Percentiles rank a stretch among this genome's conserved stretches.
Evolutionary conservation across 1,140 invertebrate species (phyloP).

Genomic region (Panulirus ornatus): DNA sequence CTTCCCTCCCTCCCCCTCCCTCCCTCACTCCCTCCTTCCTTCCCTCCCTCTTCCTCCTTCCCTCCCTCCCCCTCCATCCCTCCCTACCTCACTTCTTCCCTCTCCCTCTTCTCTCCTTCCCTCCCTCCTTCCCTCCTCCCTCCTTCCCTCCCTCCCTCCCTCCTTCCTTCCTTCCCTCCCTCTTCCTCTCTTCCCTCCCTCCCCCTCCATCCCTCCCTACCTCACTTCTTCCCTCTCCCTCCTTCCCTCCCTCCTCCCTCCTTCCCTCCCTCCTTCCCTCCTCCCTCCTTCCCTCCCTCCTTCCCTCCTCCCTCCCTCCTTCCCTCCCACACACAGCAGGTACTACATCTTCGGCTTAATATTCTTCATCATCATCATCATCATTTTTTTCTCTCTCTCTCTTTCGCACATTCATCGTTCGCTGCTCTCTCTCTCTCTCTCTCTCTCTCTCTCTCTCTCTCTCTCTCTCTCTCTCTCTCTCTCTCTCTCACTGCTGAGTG

Average conservation of each 20-base stretch:
- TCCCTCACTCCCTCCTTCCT: background rate
- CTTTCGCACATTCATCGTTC: background rate
- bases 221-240: background rate
- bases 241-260: background rate
- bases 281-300: background rate
- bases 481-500: no score
- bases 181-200: no score
- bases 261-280: background rate
- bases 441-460: slow-evolving; percentile 7
- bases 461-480: background rate
- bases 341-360: background rate
- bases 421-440: background rate
- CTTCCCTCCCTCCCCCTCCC: background rate
- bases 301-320: background rate
- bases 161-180: no score
- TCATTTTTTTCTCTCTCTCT: background rate
- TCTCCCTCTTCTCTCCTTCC: no score
- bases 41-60: background rate
- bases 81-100: no score
- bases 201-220: background rate
- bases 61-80: background rate
- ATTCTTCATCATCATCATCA: background rate
- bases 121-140: no score
- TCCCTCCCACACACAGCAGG: background rate
- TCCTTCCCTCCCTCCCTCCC: no score